Evolutionary conservation across 2,797 vertebrate species (phyloP), one percentile per base, ranked within the genome.

Genomic region (Denticeps clupeoides): DNA sequence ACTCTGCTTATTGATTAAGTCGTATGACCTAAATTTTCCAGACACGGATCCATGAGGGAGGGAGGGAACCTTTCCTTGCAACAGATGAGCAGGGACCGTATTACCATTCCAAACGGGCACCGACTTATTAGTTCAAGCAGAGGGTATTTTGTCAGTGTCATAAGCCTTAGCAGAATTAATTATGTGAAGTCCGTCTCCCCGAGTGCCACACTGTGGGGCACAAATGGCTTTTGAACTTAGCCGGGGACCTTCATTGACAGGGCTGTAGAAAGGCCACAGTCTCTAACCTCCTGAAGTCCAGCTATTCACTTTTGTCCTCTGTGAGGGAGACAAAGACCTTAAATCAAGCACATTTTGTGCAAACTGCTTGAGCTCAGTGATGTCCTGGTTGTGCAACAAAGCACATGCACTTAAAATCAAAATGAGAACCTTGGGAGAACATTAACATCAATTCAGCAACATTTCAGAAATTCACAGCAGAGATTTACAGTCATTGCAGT

Each of bases 171-270:
- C 72, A 75, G 73, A 71, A 84, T 88, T 90, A 87, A 91, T 87
- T 87, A 75, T 75, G 81, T n/a, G n/a, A n/a, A 70, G 77, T 72
- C 71, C 58, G 68, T 59, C 64, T 76, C 71, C 71, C 74, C 59
- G 60, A 21, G 45, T 68, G 71, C 72, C 76, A 76, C 62, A 64
- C 80, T 73, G 74, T 81, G 70, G 70, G 74, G 73, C 82, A 70
- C 61, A 87, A 87, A 87, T 85, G 82, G 81, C 78, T 84, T 84
- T 88, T 86, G 79, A n/a, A 73, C 70, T 86, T 85, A 87, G 85
- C 83, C 71, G 47, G 65, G 60, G 81, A 84, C 85, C 82, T 86
- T 84, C 84, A 89, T 89, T 73, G 85, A 84, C 88, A 18, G 4
- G 35, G 38, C 25, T 3, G 7, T 25, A 25, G 7, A 7, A 25